Conservation (phyloP, 2,797 vertebrate species). For the Spinus pinus region DNA sequence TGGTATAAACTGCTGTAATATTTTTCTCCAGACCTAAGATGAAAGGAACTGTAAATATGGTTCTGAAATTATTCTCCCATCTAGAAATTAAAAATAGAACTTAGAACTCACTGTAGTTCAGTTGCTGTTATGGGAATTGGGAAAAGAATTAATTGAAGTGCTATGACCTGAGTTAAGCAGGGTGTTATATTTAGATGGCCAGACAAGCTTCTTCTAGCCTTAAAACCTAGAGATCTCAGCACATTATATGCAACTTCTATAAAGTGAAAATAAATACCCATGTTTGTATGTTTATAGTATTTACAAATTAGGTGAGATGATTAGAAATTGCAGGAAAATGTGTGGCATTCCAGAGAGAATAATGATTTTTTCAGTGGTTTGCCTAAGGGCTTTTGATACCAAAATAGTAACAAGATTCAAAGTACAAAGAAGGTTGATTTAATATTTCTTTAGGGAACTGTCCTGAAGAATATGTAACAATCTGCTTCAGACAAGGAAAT, state of each 20-base stretch:
- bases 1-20: not conserved
- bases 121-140: not conserved
- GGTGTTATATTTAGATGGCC: not conserved
- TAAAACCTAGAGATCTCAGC: not conserved
- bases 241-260: not conserved
- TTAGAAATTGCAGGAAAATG: not conserved
- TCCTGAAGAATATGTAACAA: constrained; percentile 44
- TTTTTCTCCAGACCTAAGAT: not conserved
- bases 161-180: not conserved
- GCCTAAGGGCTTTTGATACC: constrained; percentile 15
- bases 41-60: not conserved
- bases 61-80: not conserved
- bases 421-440: constrained; percentile 44
- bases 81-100: not conserved
- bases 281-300: not conserved
- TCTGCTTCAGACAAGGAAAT: constrained; percentile 55
- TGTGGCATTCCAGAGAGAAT: not conserved
- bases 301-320: not conserved
- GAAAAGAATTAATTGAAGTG: constrained; percentile 13
- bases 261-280: not conserved
- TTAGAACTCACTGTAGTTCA: not conserved
- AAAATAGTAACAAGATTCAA: constrained; percentile 30
- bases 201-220: not conserved
- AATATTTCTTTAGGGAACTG: constrained; percentile 33
- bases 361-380: constrained; percentile 8